Evolutionary conservation across 1,140 invertebrate genomes (phyloP), one percentile per base, ranked within the genome.

Genomic region (Psix sp.): DNA sequence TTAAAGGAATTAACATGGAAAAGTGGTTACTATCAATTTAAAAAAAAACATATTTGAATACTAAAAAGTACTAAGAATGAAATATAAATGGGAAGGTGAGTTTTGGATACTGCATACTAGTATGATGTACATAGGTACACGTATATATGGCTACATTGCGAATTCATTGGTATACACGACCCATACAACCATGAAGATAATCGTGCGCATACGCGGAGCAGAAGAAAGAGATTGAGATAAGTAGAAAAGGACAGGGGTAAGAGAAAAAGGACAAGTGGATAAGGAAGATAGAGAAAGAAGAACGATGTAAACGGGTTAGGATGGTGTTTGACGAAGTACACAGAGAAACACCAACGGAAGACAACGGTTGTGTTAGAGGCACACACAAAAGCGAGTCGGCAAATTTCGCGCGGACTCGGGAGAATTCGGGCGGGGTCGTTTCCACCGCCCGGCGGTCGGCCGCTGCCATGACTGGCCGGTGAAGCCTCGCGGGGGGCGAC

Each of bases 391-490:
- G 3, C 24, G 57, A 1, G n/a, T 56, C 43, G 49, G 39, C 20
- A 1, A 67, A 77, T 42, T 45, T 80, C 81, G 81, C 43, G 45
- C 5, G 21, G 38, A 38, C 18, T 79, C 80, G 76, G 36, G 13
- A 13, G 15, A 39, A 9, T 15, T 76, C 82, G 77, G 70, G 45
- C 51, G 54, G 39, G 56, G 42, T 82, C 77, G 80, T 70, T 49
- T 79, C 80, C 57, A 59, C 79, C 79, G 66, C 66, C 66, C 18
- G 76, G 75, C 72, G 52, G 74, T 80, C 73, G 60, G 49, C 49
- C 31, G 71, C 62, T 84, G 80, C 82, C 83, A 85, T 85, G 81
- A 83, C 82, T 80, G 77, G 76, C 62, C 65, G 46, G 51, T 56
- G 60, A 26, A 43, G 62, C 60, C 43, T 67, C 63, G 46, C 63